A percentile compares a stretch with the other conserved stretches of the same genome.
Conservation (phyloP, 2,797 vertebrate genomes). For the Parambassis ranga region DNA sequence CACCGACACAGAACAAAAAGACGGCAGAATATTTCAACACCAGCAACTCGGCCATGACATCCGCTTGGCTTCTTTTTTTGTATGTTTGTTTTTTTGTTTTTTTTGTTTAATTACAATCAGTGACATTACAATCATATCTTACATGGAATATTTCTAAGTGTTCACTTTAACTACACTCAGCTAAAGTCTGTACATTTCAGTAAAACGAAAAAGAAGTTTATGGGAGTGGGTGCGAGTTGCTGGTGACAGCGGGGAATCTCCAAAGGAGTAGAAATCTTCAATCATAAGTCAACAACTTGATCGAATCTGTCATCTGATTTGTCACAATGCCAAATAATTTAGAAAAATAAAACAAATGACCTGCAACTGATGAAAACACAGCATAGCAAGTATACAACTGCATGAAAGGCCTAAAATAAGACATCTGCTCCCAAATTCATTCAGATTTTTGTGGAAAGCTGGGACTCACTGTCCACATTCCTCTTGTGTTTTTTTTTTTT, state of each 20-base stretch:
- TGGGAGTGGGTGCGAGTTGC: slow-evolving; percentile 24
- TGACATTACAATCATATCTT: slow-evolving; percentile 64
- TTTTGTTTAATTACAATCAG: slow-evolving; percentile 57
- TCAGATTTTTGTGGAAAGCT: not conserved
- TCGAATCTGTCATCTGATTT: not conserved
- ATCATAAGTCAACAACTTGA: not conserved
- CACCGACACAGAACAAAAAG: slow-evolving; percentile 11
- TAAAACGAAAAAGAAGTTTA: not conserved
- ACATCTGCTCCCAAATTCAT: slow-evolving; percentile 7
- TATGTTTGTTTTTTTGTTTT: too few species aligned
- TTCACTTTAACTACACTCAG: slow-evolving; percentile 10
- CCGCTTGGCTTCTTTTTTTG: too few species aligned
- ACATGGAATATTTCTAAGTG: slow-evolving; percentile 25
- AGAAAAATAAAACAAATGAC: slow-evolving; percentile 24
- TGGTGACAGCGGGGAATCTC: slow-evolving; percentile 5
- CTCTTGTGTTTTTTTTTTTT: slow-evolving; percentile 11
- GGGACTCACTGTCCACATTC: slow-evolving; percentile 15
- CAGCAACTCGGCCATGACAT: slow-evolving; percentile 22
- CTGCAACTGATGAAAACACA: slow-evolving; percentile 11
- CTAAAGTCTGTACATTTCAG: slow-evolving; percentile 41
- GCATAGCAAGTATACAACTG: slow-evolving; percentile 24
- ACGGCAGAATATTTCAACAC: slow-evolving; percentile 17
- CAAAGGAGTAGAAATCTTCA: too few species aligned
- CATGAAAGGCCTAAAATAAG: slow-evolving; percentile 29
- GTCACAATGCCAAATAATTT: slow-evolving; percentile 42